Evolutionary conservation across 1,140 invertebrate genomes (phyloP), one percentile per base, ranked within the genome.

Genomic region (Drosophila varians): DNA sequence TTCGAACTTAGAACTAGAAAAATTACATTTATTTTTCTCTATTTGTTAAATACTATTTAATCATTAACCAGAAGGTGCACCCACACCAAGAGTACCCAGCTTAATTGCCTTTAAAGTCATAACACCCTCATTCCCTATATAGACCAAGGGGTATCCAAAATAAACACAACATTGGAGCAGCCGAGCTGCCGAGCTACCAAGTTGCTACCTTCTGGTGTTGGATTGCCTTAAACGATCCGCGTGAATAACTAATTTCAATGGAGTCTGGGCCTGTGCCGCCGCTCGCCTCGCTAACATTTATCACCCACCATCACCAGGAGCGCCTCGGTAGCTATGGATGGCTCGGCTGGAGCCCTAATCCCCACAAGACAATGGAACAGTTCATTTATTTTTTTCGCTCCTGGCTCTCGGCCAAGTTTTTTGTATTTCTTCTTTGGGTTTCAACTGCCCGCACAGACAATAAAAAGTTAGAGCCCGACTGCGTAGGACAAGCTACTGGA

Each of bases 161-260:
- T 23, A 45, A 65, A 65, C 42, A 31, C 62, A 28, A 42, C 58
- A 51, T 23, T 66, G 51, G 43, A 66, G 40, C 58, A 52, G 42
- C 60, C 60, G 47, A 51, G 64, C 64, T n/a, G n/a, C n/a, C n/a
- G n/a, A 53, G 46, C 58, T 76, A 66, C 62, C 46, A 66, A 25
- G 68, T 40, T 70, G 66, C n/a, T 74, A 55, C 57, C 47, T 42
- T 53, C 56, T 87, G 83, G 82, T 87, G 82, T 87, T 87, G 82
- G 83, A 88, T 87, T 87, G 82, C 82, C 83, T 87, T 87, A 87
- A 87, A 87, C 82, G 82, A 87, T 87, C 82, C 83, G 83, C 83
- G 83, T 88, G 83, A 88, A 88, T 88, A 88, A 88, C 83, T 88
- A 88, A 88, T 88, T 88, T 88, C 83, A 88, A 88, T 88, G 83